Base-by-base conservation (phyloP, 1,140 invertebrate species). In the Acyrthosiphon pisum region DNA sequence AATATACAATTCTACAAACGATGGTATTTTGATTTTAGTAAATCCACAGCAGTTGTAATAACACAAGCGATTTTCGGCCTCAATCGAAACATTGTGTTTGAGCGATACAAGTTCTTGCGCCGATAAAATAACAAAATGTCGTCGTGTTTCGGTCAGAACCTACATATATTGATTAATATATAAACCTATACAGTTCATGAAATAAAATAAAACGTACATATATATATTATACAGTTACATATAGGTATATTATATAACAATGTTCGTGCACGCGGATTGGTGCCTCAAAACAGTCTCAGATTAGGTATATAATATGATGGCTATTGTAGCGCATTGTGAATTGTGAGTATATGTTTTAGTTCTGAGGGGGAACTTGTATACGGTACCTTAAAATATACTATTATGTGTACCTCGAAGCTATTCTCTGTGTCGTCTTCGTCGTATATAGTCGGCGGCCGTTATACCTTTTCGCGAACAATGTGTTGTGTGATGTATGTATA, bases 381-480 rank as follows among this genome's bases (percentile, higher is more conserved):
- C 30, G 9, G 60, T 76, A 76, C 60, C 60, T 76, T 18, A 76
- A 18, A 14, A 76, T n/a, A 30, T 18, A n/a, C 26, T 76, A 76
- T 76, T 18, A n/a, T n/a, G 56, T 56, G 56, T 60, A 30, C 22
- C 30, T 68, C 20, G 6, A n/a, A 18, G 11, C 14, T 76, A 76
- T 76, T 76, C 60, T 76, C 14, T 76, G 60, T 4, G n/a, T 18
- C n/a, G 60, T 76, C 30, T 18, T 76, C 60, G 30, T n/a, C n/a
- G 60, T n/a, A 11, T 26, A 23, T 68, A n/a, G 48, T 22, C 9
- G 68, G 14, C 53, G 37, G 37, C 37, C 37, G 37, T 41, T 90
- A n/a, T 91, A 91, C 44, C 68, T 91, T 83, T 91, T 44, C 68
- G 90, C 90, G 44, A 91, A 91, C 56, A 68, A 68, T 44, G 20